Base-by-base conservation (phyloP, 2,888 invertebrate species). In the Nymphalis urticae region DNA sequence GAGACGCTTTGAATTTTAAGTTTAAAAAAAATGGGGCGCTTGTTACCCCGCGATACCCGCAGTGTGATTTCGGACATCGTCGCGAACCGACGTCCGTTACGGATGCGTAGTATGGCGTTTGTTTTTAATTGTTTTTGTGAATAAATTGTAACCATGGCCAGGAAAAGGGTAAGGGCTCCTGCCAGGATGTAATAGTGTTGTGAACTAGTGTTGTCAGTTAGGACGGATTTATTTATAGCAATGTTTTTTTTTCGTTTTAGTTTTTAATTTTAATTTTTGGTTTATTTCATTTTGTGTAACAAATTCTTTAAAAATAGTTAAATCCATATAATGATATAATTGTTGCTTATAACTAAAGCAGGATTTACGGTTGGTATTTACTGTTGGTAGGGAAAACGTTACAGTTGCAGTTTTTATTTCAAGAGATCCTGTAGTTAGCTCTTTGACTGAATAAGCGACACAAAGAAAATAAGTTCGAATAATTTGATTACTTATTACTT, bases 81-180 rank as follows among this genome's bases (percentile, higher is more conserved):
- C 71, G 77, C 74, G 78, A 60, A 59, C 77, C 78, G 81, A 80
- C 82, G 86, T 79, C 32, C 53, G 62, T 64, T 48, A 8, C 58
- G 42, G 16, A 64, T 32, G 60, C 61, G 69, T 61, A 70, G 66
- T 72, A 73, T 70, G 64, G 65, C 65, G 66, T 75, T 75, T 74
- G 78, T 80, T 81, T 81, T 76, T 78, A 60, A 76, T 76, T 75
- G 76, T 72, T 71, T 79, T 74, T 76, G 73, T 79, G 81, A 77
- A 75, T 73, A 32, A 64, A 62, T 71, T 75, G 73, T 73, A 75
- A 79, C 81, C 75, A 90, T 90, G 90, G 90, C 90, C 86, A 89
- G 85, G 82, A 90, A 90, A 86, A 80, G 90, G 90, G 90, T 90
- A 89, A 88, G 89, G 82, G 73, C 62, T 66, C 50, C 59, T 54